phyloP scores from a whole-genome alignment of 2,797 vertebrate genomes.

The Taenioides sp. region DNA sequence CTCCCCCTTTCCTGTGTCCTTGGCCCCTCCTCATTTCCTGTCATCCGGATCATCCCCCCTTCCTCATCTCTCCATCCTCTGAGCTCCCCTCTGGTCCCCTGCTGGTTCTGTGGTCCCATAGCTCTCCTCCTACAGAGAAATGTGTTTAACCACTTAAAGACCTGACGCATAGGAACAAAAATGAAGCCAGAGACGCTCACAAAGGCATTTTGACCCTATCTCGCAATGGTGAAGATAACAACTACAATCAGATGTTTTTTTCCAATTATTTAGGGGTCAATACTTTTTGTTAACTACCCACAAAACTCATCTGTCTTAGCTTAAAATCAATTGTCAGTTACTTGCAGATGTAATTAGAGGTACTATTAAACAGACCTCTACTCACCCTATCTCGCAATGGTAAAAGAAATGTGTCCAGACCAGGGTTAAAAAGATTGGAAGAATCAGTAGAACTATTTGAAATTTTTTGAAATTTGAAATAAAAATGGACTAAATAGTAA shows the following conservation, averaged over 20 bases:
- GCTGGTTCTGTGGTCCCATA: constrained; percentile 60
- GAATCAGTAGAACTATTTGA: too few relatives aligned
- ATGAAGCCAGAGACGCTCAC: not conserved
- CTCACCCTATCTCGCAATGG: not conserved
- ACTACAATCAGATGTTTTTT: not conserved
- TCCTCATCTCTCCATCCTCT: constrained; percentile 20
- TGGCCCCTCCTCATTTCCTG: constrained; percentile 53
- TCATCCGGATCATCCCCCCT: constrained; percentile 57
- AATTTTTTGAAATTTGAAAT: too few relatives aligned
- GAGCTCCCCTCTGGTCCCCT: constrained; percentile 16
- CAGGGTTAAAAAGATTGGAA: not conserved
- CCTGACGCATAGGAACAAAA: not conserved
- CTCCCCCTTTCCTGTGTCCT: constrained; percentile 31
- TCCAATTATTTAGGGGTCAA: too few relatives aligned
- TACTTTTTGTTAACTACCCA: too few relatives aligned
- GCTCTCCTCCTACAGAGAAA: constrained; percentile 45
- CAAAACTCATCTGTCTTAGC: too few relatives aligned
- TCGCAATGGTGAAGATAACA: not conserved
- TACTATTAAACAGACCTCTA: not conserved
- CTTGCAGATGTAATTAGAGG: too few relatives aligned
- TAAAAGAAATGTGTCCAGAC: not conserved
- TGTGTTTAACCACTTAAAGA: constrained; percentile 65
- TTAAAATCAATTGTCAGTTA: too few relatives aligned
- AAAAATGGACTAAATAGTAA: too few relatives aligned
- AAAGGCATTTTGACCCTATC: constrained; percentile 23